Conservation (phyloP, 2,113 vertebrate species). For the Austrofundulus limnaeus region DNA sequence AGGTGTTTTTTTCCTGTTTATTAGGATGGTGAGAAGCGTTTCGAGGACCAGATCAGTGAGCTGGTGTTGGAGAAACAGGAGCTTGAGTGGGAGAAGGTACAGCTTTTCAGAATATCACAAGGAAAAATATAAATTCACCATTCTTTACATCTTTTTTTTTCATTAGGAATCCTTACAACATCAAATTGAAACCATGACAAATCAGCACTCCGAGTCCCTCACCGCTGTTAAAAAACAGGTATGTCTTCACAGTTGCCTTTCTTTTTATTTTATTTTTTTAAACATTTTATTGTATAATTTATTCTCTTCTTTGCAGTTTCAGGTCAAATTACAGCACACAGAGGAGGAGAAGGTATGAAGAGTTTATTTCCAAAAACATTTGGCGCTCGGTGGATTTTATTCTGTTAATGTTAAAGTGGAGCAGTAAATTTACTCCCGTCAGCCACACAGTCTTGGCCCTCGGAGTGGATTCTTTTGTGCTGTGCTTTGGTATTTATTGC, state of each 20-base stretch:
- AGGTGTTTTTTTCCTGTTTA: not conserved
- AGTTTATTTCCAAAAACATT: not conserved
- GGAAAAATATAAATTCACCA: not conserved
- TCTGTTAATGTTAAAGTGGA: constrained; percentile 32
- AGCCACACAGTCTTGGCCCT: constrained; percentile 26
- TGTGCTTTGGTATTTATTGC: constrained; percentile 39
- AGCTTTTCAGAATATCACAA: not conserved
- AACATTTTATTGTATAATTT: not conserved
- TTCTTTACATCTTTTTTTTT: not conserved
- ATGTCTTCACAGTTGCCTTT: constrained; percentile 7
- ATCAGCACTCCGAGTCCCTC: constrained; percentile 84
- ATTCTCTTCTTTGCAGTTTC: constrained; percentile 76
- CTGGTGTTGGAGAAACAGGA: constrained; percentile 91
- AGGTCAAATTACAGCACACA: constrained; percentile 81
- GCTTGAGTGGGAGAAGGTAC: constrained; percentile 90
- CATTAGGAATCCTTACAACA: constrained; percentile 59
- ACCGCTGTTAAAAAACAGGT: constrained; percentile 87
- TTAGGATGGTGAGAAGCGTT: constrained; percentile 85
- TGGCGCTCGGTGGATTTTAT: constrained; percentile 18
- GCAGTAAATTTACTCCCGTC: constrained; percentile 38
- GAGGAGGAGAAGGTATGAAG: constrained; percentile 92
- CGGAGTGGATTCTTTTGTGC: constrained; percentile 29
- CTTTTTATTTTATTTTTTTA: not conserved
- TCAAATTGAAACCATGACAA: constrained; percentile 75
- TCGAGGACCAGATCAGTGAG: constrained; percentile 88